Evolutionary conservation across 2,888 invertebrate species (phyloP).

Genomic region (Parnassius orleans): DNA sequence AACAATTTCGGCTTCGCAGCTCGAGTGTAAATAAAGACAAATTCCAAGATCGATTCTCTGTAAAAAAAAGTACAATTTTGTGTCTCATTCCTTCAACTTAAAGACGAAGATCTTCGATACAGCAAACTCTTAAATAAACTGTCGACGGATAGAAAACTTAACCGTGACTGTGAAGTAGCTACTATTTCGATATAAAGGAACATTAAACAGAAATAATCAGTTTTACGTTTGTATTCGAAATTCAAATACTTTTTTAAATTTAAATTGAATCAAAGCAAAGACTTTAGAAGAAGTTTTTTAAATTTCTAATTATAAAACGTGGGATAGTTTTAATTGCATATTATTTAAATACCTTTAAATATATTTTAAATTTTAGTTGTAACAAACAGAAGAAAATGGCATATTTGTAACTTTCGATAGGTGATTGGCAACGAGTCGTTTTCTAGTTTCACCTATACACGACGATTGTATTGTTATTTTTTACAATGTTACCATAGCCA

Average conservation of each 20-base stretch:
- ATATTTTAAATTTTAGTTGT: too few relatives aligned
- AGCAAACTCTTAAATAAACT: constrained; percentile 18
- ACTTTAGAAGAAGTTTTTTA: too few relatives aligned
- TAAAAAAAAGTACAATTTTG: constrained; percentile 18
- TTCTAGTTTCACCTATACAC: too few relatives aligned
- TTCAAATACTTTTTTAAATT: constrained; percentile 11
- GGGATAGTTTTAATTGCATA: too few relatives aligned
- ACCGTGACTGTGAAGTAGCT: constrained; percentile 15
- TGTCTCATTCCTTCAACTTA: constrained; percentile 3
- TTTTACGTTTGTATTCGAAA: constrained; percentile 1
- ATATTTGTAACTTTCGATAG: too few relatives aligned
- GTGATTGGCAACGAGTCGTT: too few relatives aligned
- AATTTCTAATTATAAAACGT: too few relatives aligned
- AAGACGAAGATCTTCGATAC: constrained; percentile 9
- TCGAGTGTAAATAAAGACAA: constrained; percentile 27
- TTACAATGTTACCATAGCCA: too few relatives aligned
- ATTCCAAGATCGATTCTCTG: constrained; percentile 21
- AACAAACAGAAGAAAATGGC: too few relatives aligned
- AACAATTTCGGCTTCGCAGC: constrained; percentile 33
- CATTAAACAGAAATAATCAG: constrained; percentile 1
- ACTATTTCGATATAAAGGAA: constrained; percentile 19
- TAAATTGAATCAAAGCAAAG: not conserved
- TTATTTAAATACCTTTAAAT: too few relatives aligned
- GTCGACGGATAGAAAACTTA: constrained; percentile 30
- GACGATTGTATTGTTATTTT: too few relatives aligned